Base-by-base conservation (phyloP, 2,888 invertebrate species). In the Pristionchus mayeri region DNA sequence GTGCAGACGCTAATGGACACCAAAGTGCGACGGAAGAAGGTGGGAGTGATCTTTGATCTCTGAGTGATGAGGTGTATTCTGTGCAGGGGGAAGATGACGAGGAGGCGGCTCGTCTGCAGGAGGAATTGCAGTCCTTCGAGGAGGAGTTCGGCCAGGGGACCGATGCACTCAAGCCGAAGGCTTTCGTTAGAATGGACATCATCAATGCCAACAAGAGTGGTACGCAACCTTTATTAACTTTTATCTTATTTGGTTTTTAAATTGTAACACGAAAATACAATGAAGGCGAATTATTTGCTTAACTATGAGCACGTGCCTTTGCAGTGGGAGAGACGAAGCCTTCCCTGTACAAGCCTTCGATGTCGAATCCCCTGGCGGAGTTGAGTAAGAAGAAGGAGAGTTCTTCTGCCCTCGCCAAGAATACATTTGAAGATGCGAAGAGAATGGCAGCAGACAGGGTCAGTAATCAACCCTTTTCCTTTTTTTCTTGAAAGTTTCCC, bases 171-270 rank as follows among this genome's bases (percentile, higher is more conserved):
- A 84, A 63, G 16, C 48, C 87, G 2, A 98, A 98, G 94, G 96
- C 98, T 67, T 99, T 99, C 97, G 96, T 99, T 9, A 97, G 98
- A 94, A 98, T 98, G 85, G 98, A 97, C 84, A 97, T 97, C 0
- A 98, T 98, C 18, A 90, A 91, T 50, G 90, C 90, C 57, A 90
- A 89, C 79, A 90, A 90, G 79, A 85, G 84, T 24, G 84, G 88
- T 89, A 3, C 37, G 86, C 40, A 27, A 1, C 30, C 7, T 48
- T 2, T 21, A 40, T n/a, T n/a, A n/a, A n/a, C n/a, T n/a, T n/a
- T n/a, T n/a, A n/a, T n/a, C n/a, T n/a, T n/a, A n/a, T n/a, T n/a
- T n/a, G n/a, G n/a, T n/a, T n/a, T n/a, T n/a, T n/a, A n/a, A n/a
- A n/a, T n/a, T n/a, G n/a, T n/a, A n/a, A n/a, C n/a, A n/a, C n/a